Base-by-base conservation (phyloP, 2,797 vertebrate species). In the Acanthiza pusilla region DNA sequence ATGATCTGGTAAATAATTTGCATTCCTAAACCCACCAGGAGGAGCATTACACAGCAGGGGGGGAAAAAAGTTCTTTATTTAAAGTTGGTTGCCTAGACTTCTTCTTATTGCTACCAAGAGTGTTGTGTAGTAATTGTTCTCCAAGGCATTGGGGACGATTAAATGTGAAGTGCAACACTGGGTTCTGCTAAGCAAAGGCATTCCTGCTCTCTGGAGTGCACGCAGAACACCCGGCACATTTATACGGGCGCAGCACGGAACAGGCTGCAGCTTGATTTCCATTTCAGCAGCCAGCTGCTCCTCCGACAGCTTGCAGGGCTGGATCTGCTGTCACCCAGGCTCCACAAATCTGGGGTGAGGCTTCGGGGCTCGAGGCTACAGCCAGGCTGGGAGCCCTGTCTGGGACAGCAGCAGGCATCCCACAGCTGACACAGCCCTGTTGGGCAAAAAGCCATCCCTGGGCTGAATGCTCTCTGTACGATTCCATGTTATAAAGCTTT, bases 1-100 rank as follows among this genome's bases (percentile, higher is more conserved):
- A 99, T 73, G 99, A 99, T 97, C 98, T 99, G 98, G 99, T 99
- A 98, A 98, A 97, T 98, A 87, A 88, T 68, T 94, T 77, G 79
- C 73, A 25, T 94, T 92, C 42, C 38, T 93, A 89, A 94, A 60
- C 57, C 51, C 68, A 80, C 42, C 36, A 66, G 61, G 81, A 70
- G 71, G 30, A 78, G 27, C 11, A 58, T 70, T 55, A 78, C 32
- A 30, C 51, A 78, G 88, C 54, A 38, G 30, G 30, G 30, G 8
- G 4, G 2, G 4, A 25, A 38, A 51, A 70, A 47, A 13, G 54
- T 84, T 95, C 93, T 85, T 86, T 93, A 67, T 66, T 88, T 78
- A 91, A 95, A 84, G 81, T 45, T 86, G 29, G 54, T 61, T 94
- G 51, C 47, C 55, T 55, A 85, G 68, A 73, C 63, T 88, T 92